phyloP scores from a whole-genome alignment of 2,888 invertebrate genomes.

The Eumacrocentrus americanus region DNA sequence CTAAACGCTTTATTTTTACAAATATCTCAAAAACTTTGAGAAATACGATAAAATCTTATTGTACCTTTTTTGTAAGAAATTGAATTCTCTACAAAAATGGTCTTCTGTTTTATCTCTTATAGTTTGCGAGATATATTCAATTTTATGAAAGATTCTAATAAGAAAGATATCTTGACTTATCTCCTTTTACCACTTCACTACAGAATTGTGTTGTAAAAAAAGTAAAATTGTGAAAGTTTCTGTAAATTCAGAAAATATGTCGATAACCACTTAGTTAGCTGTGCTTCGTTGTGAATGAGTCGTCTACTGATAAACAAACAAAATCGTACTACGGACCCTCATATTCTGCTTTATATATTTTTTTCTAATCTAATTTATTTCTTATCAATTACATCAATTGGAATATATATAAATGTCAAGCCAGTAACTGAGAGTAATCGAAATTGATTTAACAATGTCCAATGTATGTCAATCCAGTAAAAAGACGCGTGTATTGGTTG shows the following conservation, averaged over 20 bases:
- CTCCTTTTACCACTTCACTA: too few relatives aligned
- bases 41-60: too few relatives aligned
- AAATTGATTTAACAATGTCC: background rate
- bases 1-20: background rate
- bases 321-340: background rate
- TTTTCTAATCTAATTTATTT: too few relatives aligned
- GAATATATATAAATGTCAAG: background rate
- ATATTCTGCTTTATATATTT: background rate
- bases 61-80: too few relatives aligned
- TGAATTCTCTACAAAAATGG: background rate
- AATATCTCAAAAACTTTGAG: too few relatives aligned
- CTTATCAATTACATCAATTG: background rate
- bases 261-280: background rate
- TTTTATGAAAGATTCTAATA: too few relatives aligned
- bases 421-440: background rate
- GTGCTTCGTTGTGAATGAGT: background rate
- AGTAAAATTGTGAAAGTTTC: conserved; percentile 9
- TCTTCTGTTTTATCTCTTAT: too few relatives aligned
- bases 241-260: conserved; percentile 18
- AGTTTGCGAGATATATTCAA: too few relatives aligned
- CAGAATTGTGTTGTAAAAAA: conserved; percentile 7
- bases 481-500: conserved; percentile 54
- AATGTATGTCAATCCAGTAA: background rate
- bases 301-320: conserved; percentile 4
- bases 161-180: too few relatives aligned